Evolutionary conservation across 2,797 vertebrate species (phyloP), one percentile per base, ranked within the genome.

Genomic region (Vireo griseus): DNA sequence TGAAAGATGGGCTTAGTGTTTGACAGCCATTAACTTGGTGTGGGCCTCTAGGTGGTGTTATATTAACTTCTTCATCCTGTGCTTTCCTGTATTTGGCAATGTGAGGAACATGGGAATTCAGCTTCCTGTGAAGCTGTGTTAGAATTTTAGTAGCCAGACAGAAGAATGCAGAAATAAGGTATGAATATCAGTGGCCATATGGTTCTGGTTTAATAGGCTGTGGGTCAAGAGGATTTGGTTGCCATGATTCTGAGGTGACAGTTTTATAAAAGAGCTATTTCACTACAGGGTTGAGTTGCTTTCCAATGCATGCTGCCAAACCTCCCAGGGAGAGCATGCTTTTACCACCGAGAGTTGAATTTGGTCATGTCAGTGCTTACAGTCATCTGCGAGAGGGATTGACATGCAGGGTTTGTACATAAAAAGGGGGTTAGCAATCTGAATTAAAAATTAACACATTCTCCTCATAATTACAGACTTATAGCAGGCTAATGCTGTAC

Each of bases 361-460:
- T 85, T 73, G 79, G 78, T 72, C 58, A 1, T 31, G 51, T 73
- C 2, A 1, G 44, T 81, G 74, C 65, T 77, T 45, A 16, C 45
- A 76, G 71, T 94, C 75, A 12, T 89, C 82, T 78, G 51, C 1
- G 4, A 80, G 63, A 63, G 33, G 51, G 78, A 92, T 17, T 77
- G 84, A 80, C 39, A 6, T 92, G 80, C 31, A n/a, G 68, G 54
- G 65, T 69, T 90, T 61, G 54, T 45, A 7, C 69, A 55, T 72
- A 39, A 81, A 91, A 57, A 19, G 13, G 54, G 42, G 72, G 72
- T 55, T 94, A 87, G 84, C 44, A 15, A 86, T 92, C 90, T 47
- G 83, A 94, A 94, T 94, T 94, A 95, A 95, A 92, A 96, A 95
- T 83, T 74, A 92, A 80, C 92, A 82, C 2, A 5, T 95, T 92